phyloP scores from a whole-genome alignment of 2,797 vertebrate genomes.

The Smutsia temminckii region DNA sequence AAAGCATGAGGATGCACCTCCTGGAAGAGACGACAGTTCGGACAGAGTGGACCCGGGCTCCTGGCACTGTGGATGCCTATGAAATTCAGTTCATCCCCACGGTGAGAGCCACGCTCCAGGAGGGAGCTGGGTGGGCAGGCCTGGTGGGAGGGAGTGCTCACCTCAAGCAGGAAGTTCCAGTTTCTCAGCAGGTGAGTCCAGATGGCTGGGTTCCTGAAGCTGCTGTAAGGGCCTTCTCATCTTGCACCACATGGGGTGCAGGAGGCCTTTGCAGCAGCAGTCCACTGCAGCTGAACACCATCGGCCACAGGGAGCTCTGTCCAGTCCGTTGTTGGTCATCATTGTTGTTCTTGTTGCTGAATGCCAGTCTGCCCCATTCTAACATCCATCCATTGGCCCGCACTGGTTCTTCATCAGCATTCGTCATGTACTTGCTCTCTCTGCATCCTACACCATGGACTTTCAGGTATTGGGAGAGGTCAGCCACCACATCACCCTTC shows the following conservation, averaged over 20 bases:
- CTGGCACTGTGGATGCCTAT: conserved; percentile 87
- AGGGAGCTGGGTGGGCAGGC: not conserved
- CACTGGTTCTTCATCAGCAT: not conserved
- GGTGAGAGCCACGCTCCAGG: conserved; percentile 80
- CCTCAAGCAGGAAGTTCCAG: not conserved
- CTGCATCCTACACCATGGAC: not conserved
- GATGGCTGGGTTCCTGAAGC: not conserved
- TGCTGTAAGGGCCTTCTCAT: not conserved
- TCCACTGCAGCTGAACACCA: not conserved
- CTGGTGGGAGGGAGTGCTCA: rapidly evolving
- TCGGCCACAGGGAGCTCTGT: not conserved
- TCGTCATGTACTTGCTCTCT: not conserved
- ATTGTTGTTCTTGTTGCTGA: not conserved
- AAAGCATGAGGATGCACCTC: conserved; percentile 81
- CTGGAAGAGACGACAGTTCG: conserved; percentile 88
- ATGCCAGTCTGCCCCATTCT: not conserved
- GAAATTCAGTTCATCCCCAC: conserved; percentile 87
- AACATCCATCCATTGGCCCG: not conserved
- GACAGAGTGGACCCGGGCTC: conserved; percentile 87
- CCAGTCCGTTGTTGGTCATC: not conserved
- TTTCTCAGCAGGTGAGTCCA: not conserved
- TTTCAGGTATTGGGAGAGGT: not conserved
- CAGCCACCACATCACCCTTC: not conserved
- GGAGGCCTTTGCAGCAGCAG: not conserved
- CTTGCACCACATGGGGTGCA: no score